These are phyloP conservation scores for Chironomus striatipennis DNA, from an alignment of 1,140 invertebrate species.

Conservation along the genomic window DNA sequence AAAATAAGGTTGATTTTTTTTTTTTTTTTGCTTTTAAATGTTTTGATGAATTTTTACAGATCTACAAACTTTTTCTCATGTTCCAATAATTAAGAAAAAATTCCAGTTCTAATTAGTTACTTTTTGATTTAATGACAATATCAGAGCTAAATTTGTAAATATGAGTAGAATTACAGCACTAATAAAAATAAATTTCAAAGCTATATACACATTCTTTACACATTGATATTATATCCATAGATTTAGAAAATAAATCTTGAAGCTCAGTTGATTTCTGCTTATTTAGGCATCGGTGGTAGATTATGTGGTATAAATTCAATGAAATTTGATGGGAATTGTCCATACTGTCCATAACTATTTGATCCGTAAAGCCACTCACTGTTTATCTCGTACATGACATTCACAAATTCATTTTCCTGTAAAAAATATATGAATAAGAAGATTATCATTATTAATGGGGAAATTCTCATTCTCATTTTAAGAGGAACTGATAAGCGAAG, in stretches of 20 bases:
- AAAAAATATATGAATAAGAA: background rate
- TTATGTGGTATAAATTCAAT: slow-evolving; percentile 51
- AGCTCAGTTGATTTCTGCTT: background rate
- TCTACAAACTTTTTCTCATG: no score
- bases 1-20: no score
- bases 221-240: background rate
- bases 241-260: background rate
- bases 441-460: background rate
- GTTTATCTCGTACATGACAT: slow-evolving; percentile 59
- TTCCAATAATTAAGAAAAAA: no score
- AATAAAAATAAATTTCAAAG: background rate
- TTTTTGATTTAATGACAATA: no score
- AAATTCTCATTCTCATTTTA: background rate
- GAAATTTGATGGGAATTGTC: slow-evolving; percentile 76
- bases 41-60: no score
- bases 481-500: background rate
- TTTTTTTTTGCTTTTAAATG: no score
- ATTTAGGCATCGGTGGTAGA: slow-evolving; percentile 28
- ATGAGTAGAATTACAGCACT: no score
- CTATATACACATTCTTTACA: background rate
- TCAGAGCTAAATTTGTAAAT: no score
- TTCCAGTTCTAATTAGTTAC: no score
- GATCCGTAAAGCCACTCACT: slow-evolving; percentile 76
- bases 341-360: slow-evolving; percentile 48
- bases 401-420: slow-evolving; percentile 51